These are phyloP conservation scores for Drosophila carrolli DNA, from an alignment of 1,140 invertebrate genomes.

Conservation along the genomic window DNA sequence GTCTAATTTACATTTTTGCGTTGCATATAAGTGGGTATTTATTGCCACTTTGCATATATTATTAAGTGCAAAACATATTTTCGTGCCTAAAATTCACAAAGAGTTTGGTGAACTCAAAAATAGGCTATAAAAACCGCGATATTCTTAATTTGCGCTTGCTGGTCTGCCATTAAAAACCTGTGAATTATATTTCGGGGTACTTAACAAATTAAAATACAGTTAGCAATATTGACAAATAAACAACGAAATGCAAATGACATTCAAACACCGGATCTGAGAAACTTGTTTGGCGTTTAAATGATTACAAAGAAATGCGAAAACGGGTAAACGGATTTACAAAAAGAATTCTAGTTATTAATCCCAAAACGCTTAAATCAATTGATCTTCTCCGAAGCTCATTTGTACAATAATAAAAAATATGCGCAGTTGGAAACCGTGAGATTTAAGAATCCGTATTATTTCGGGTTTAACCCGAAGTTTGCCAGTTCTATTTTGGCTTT, in stretches of 20 bases:
- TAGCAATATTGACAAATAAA: constrained; percentile 36
- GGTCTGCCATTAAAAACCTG: constrained; percentile 5
- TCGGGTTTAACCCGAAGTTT: constrained; percentile 30
- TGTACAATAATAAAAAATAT: constrained; percentile 24
- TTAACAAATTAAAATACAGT: constrained; percentile 38
- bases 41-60: constrained; percentile 28
- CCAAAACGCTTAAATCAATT: constrained; percentile 33
- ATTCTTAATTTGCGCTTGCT: constrained; percentile 1
- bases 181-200: constrained; percentile 6
- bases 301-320: constrained; percentile 37
- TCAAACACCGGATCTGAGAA: constrained; percentile 37
- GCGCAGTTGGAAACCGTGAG: constrained; percentile 36
- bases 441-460: constrained; percentile 20
- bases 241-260: constrained; percentile 34
- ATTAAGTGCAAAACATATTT: constrained; percentile 10
- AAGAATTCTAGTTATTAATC: constrained; percentile 30
- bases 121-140: constrained; percentile 17
- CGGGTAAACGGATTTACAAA: constrained; percentile 26
- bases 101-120: constrained; percentile 1
- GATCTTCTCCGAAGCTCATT: constrained; percentile 29
- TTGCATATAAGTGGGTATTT: constrained; percentile 1
- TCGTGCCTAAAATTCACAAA: neutral
- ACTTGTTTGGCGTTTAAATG: constrained; percentile 39
- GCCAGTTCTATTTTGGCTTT: constrained; percentile 18
- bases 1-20: constrained; percentile 34